Conservation (phyloP, 2,113 vertebrate species). For the Panthera uncia region DNA sequence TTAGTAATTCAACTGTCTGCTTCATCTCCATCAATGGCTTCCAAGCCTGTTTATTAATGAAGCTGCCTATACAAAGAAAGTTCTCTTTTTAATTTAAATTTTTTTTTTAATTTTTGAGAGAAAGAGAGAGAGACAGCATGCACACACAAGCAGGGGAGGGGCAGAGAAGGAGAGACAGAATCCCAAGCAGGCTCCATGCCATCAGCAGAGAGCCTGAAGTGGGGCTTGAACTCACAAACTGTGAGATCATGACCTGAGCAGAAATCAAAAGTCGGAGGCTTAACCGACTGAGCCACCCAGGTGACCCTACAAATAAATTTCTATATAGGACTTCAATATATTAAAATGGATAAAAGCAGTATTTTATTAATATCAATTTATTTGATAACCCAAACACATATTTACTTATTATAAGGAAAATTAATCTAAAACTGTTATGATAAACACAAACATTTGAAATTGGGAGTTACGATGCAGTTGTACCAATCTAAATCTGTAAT, state of each 20-base stretch:
- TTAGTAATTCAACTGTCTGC: not conserved
- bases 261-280: too few relatives aligned
- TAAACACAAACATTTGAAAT: slow-evolving; percentile 29
- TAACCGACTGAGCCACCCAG: too few relatives aligned
- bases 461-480: not conserved
- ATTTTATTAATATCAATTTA: not conserved
- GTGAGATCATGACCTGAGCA: too few relatives aligned
- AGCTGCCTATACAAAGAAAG: not conserved
- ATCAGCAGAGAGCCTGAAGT: too few relatives aligned
- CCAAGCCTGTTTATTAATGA: slow-evolving; percentile 13
- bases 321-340: not conserved
- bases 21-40: not conserved
- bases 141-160: too few relatives aligned
- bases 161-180: too few relatives aligned
- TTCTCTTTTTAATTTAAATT: not conserved
- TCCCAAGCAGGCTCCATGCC: too few relatives aligned
- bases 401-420: slow-evolving; percentile 1
- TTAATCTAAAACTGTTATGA: not conserved
- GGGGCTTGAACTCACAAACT: too few relatives aligned
- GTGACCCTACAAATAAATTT: not conserved
- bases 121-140: too few relatives aligned
- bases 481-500: not conserved
- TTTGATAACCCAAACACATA: not conserved
- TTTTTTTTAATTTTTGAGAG: too few relatives aligned
- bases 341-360: not conserved